Conservation (phyloP, 2,113 vertebrate species). For the Hippolais icterina region DNA sequence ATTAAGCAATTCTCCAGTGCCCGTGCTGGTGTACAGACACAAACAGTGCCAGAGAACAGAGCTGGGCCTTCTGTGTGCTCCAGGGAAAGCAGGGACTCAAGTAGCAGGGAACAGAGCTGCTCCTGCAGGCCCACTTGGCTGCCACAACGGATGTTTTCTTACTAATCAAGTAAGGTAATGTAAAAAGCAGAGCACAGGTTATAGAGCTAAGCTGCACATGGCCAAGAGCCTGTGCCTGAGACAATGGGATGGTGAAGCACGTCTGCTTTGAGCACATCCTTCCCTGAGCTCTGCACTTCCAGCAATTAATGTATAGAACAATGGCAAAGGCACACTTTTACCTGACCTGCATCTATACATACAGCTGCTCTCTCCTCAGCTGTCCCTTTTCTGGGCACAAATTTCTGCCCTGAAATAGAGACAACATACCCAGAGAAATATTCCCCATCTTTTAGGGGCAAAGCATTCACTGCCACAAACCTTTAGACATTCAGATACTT, state of each 20-base stretch:
- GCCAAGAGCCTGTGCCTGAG: not conserved
- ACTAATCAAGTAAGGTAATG: not conserved
- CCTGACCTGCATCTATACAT: not conserved
- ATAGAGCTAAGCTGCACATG: not conserved
- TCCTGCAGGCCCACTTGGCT: constrained; percentile 4
- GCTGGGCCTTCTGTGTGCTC: not conserved
- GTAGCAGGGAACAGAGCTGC: not conserved
- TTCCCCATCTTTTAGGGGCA: not conserved
- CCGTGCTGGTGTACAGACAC: not conserved
- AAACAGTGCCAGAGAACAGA: not conserved
- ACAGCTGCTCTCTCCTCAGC: not conserved
- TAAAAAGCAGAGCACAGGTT: constrained; percentile 11
- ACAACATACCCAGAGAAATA: not conserved
- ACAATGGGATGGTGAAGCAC: constrained; percentile 37
- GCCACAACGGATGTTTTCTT: constrained; percentile 2
- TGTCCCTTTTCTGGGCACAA: not conserved
- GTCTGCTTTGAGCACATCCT: constrained; percentile 42
- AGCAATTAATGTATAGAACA: constrained; percentile 25
- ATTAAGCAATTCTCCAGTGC: not conserved
- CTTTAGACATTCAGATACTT: not conserved
- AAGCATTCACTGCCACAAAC: not conserved
- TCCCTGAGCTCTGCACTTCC: constrained; percentile 21
- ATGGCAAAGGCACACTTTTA: not conserved
- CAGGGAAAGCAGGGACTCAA: not conserved
- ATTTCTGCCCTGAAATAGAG: not conserved